Percentiles rank a stretch among this genome's conserved stretches.
Conservation (phyloP, 2,888 invertebrate species). For the Nomada ferruginata region DNA sequence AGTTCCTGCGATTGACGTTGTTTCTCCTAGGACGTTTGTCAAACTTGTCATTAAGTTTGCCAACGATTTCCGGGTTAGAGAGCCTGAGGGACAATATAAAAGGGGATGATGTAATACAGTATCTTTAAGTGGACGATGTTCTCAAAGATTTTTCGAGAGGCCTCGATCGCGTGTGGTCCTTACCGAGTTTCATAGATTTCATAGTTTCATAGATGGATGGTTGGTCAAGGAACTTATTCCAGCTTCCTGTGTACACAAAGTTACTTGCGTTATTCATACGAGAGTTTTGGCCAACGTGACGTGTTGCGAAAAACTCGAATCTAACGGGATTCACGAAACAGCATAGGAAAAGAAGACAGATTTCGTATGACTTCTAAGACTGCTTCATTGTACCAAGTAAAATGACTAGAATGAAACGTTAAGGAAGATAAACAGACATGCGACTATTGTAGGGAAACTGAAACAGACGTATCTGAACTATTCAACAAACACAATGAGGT, state of each 20-base stretch:
- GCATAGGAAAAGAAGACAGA: conserved; percentile 19
- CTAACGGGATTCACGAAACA: conserved; percentile 38
- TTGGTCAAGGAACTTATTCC: conserved; percentile 52
- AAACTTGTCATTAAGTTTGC: conserved; percentile 26
- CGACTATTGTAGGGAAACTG: neutral
- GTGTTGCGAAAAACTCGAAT: conserved; percentile 25
- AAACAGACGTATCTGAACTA: no score
- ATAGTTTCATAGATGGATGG: conserved; percentile 47
- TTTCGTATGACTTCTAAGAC: conserved; percentile 14
- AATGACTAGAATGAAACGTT: neutral
- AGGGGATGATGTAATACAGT: conserved; percentile 49
- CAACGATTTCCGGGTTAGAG: conserved; percentile 33
- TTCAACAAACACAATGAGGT: no score
- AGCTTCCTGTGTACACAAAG: conserved; percentile 24
- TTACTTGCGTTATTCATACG: conserved; percentile 24
- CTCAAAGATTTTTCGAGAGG: conserved; percentile 56
- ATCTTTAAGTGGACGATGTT: conserved; percentile 32
- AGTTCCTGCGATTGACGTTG: neutral
- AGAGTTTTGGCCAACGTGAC: conserved; percentile 26
- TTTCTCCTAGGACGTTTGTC: conserved; percentile 3
- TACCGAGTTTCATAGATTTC: conserved; percentile 45
- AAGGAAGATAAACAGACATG: neutral
- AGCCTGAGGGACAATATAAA: neutral
- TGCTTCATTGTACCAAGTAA: neutral
- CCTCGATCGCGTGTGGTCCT: conserved; percentile 52